Evolutionary conservation across 2,888 invertebrate genomes (phyloP).

Genomic region (Slavum lentiscoides): DNA sequence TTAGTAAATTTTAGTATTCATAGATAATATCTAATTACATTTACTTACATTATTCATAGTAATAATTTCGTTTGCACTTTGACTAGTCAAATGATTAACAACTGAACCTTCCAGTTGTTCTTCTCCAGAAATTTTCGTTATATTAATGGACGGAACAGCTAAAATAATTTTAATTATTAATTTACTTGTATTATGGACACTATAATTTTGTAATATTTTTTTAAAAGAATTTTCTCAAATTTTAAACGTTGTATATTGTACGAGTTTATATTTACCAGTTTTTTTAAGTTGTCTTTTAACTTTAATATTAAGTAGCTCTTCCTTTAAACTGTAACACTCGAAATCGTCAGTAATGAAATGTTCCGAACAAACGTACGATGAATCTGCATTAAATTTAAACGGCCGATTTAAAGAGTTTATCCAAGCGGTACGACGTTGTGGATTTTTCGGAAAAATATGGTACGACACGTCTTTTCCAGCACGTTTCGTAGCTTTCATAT

Average conservation of each 20-base stretch:
- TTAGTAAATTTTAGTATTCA: too few species aligned
- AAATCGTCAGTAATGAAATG: constrained; percentile 40
- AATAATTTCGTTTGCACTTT: neutral
- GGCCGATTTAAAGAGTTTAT: constrained; percentile 29
- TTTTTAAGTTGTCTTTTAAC: constrained; percentile 49
- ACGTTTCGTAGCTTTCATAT: constrained; percentile 38
- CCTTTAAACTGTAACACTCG: constrained; percentile 48
- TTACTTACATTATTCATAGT: constrained; percentile 1
- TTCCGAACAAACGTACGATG: constrained; percentile 42
- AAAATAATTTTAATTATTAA: neutral
- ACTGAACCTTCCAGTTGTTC: neutral
- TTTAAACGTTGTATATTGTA: too few species aligned
- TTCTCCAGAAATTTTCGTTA: neutral
- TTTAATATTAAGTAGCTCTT: constrained; percentile 47
- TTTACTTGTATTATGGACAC: neutral
- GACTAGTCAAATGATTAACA: neutral
- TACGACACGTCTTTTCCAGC: constrained; percentile 45
- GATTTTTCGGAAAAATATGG: constrained; percentile 49
- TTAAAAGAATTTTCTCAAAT: too few species aligned
- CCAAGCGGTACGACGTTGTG: constrained; percentile 42
- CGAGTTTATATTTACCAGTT: constrained; percentile 32
- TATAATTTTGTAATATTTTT: neutral
- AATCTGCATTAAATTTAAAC: constrained; percentile 35
- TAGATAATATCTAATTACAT: neutral
- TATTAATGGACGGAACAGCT: constrained; percentile 39